Base-by-base conservation (phyloP, 2,797 vertebrate genomes). In the Tamandua tetradactyla region DNA sequence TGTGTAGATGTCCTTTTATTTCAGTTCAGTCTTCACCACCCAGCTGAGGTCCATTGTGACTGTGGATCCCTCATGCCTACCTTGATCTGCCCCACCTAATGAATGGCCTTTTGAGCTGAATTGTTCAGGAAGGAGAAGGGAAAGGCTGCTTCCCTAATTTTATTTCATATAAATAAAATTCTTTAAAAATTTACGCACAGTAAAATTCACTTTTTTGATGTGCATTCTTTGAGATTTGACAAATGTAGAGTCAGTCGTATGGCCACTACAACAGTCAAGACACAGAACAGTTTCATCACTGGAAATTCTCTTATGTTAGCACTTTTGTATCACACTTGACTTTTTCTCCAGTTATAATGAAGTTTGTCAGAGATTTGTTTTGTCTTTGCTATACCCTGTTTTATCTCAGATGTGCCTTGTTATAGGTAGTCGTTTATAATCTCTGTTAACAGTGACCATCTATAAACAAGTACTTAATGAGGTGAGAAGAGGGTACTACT, bases 361-460 rank as follows among this genome's bases (percentile, higher is more conserved):
- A 61, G 49, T 79, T 82, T 79, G 52, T 52, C 12, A 57, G 71
- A 47, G 44, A n/a, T 59, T 59, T 95, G 30, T 86, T 79, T 74
- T 18, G 5, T 93, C 59, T 62, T 76, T 85, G 49, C 93, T 72
- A 59, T 91, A 40, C 12, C 25, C 37, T 61, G 7, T 71, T 94
- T 85, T 93, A 72, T 74, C 93, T 92, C 20, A 75, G 49, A 94
- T 89, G 59, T 49, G 44, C 62, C 79, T 95, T 64, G 18, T 83
- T 59, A 4, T 49, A 79, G 64, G 12, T 91, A 55, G 55, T 90
- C 11, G 4, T 85, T 87, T 75, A 71, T 85, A 49, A 64, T 76
- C 47, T 25, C 20, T 18, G 6, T 81, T 68, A 94, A 74, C 61
- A 93, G 44, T 71, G 66, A 68, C n/a, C 76, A 0, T 93, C 20